phyloP scores from a whole-genome alignment of 2,888 invertebrate species.

The Oxycera nigricornis region DNA sequence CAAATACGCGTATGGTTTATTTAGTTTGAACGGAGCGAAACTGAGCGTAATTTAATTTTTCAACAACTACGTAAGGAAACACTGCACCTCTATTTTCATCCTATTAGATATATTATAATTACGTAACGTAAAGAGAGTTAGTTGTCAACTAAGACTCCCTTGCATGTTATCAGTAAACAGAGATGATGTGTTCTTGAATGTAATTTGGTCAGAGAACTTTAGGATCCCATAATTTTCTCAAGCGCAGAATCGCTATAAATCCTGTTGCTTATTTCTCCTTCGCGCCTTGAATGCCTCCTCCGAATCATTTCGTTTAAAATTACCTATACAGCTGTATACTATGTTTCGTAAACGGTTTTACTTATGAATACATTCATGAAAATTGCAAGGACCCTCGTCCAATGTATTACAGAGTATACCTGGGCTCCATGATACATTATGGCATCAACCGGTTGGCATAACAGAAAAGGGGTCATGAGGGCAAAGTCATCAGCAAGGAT shows the following conservation, averaged over 20 bases:
- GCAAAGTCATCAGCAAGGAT: not conserved
- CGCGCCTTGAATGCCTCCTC: not conserved
- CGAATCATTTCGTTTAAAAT: no score
- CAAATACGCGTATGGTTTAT: no score
- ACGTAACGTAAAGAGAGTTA: not conserved
- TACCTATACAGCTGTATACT: no score
- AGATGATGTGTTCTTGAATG: not conserved
- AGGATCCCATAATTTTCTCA: not conserved
- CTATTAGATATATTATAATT: no score
- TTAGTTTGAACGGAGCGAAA: no score
- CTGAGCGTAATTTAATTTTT: no score
- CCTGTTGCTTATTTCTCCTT: conserved; percentile 18
- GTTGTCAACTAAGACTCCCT: not conserved
- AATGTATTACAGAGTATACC: not conserved
- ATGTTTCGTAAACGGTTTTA: no score
- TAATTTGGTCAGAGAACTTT: not conserved
- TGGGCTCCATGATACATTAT: conserved; percentile 8
- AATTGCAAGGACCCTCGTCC: not conserved
- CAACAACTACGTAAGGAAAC: no score
- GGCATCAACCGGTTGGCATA: not conserved
- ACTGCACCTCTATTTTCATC: no score
- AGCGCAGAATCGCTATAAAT: conserved; percentile 14
- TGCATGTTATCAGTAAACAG: not conserved
- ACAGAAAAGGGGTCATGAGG: not conserved
- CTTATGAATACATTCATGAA: conserved; percentile 1